Evolutionary conservation across 2,888 invertebrate species (phyloP).

Genomic region (Sericinus montela): DNA sequence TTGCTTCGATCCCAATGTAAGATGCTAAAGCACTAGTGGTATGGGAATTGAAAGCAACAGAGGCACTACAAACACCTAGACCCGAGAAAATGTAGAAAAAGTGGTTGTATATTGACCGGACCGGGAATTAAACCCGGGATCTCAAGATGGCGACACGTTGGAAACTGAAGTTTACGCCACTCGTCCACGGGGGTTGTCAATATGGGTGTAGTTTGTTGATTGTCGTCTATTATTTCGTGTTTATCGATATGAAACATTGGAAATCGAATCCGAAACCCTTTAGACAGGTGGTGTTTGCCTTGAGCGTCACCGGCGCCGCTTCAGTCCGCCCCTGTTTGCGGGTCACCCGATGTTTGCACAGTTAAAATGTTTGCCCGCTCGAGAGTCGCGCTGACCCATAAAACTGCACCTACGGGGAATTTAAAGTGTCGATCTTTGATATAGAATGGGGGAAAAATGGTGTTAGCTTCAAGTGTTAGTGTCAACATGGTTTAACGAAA

Average conservation of each 20-base stretch:
- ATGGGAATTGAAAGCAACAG: too few species aligned
- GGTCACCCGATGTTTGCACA: constrained; percentile 55
- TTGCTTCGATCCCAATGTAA: too few species aligned
- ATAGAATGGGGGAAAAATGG: constrained; percentile 19
- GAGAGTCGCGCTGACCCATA: constrained; percentile 40
- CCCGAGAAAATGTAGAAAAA: too few species aligned
- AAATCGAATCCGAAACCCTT: constrained; percentile 11
- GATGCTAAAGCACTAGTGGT: too few species aligned
- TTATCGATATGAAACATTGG: not conserved
- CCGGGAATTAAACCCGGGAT: too few species aligned
- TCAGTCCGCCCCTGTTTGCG: constrained; percentile 25
- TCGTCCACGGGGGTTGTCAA: too few species aligned
- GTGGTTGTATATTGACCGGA: too few species aligned
- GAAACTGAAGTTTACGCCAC: too few species aligned
- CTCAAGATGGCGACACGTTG: too few species aligned
- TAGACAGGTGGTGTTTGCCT: constrained; percentile 25
- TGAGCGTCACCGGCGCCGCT: constrained; percentile 18
- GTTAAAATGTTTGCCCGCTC: constrained; percentile 64
- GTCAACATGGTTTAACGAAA: constrained; percentile 19
- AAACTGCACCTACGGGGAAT: constrained; percentile 26
- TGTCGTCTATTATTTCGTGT: too few species aligned
- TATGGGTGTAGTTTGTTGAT: too few species aligned
- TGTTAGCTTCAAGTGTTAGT: constrained; percentile 13
- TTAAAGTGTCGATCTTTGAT: constrained; percentile 27
- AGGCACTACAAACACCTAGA: too few species aligned